These are phyloP conservation scores for Dendrolimus kikuchii DNA, from an alignment of 1,140 invertebrate species.

Conservation along the genomic window DNA sequence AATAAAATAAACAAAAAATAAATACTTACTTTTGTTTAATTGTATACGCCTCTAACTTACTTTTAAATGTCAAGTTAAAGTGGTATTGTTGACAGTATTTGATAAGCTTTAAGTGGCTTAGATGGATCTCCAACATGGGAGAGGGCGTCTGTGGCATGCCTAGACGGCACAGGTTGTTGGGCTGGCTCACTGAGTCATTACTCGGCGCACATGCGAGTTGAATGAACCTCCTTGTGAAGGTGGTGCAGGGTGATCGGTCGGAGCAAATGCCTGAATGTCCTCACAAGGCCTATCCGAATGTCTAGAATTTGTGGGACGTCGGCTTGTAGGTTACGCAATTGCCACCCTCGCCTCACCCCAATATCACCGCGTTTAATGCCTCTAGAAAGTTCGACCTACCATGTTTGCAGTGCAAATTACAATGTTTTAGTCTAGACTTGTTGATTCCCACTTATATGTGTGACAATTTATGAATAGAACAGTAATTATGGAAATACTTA, in stretches of 20 bases:
- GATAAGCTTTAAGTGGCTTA: too few relatives aligned
- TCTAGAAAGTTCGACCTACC: constrained; percentile 10
- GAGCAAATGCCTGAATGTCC: constrained; percentile 35
- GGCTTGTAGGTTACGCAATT: constrained; percentile 23
- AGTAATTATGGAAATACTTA: too few relatives aligned
- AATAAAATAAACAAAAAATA: too few relatives aligned
- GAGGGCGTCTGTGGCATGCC: neutral
- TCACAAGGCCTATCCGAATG: constrained; percentile 40
- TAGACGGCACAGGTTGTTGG: constrained; percentile 11
- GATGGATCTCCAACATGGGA: too few relatives aligned
- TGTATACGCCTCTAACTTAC: too few relatives aligned
- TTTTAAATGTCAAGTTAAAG: too few relatives aligned
- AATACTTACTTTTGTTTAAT: too few relatives aligned
- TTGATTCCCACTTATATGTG: constrained; percentile 13
- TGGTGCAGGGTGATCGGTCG: constrained; percentile 44
- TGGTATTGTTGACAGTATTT: too few relatives aligned
- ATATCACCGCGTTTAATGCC: constrained; percentile 11
- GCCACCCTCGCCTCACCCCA: constrained; percentile 11
- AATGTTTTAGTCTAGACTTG: constrained; percentile 33
- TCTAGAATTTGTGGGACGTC: constrained; percentile 30
- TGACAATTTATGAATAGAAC: too few relatives aligned
- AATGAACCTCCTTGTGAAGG: constrained; percentile 41
- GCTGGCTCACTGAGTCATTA: constrained; percentile 10
- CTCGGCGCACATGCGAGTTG: constrained; percentile 20
- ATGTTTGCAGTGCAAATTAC: constrained; percentile 15